Evolutionary conservation across 2,888 invertebrate genomes (phyloP), one percentile per base, ranked within the genome.

Genomic region (Philaethria dido): DNA sequence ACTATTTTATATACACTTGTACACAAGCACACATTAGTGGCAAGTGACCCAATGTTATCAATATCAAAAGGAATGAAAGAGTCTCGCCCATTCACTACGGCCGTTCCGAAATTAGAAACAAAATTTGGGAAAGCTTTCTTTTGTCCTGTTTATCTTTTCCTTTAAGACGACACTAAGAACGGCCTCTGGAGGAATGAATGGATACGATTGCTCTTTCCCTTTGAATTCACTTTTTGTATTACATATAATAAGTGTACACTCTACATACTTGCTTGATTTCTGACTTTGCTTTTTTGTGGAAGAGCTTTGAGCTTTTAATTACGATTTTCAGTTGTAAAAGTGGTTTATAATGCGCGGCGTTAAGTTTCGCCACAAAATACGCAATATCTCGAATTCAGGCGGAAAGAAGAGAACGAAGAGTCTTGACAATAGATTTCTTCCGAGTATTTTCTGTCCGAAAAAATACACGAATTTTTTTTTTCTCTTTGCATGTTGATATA

Each of bases 121-220:
- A 45, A 45, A 60, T 60, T 60, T 60, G 45, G 44, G 18, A 60
- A 60, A 22, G 59, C 59, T 59, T 59, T 59, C 57, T 59, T 59
- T 59, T 59, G 59, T 59, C 16, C 44, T 44, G 25, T 59, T 59
- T 59, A 59, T 59, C 44, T 59, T 59, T 29, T 44, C 59, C 42
- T 59, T 59, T 59, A 45, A 59, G 44, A 59, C 55, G 55, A 59
- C 39, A n/a, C 18, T 55, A 36, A 55, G 42, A 25, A 59, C 16
- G 25, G 57, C 57, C 44, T 44, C 59, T 44, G 9, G 44, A 59
- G 44, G 59, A 60, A 60, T 60, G 59, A 60, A 60, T 60, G 16
- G 44, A 6, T 36, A 45, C n/a, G 45, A 60, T 60, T 60, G 59
- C 59, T 60, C 59, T 60, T 60, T 45, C 29, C 45, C 25, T 60